A percentile compares a stretch with the other conserved stretches of the same genome.
Evolutionary conservation across 2,113 vertebrate species (phyloP).

Genomic region (Mobula hypostoma): DNA sequence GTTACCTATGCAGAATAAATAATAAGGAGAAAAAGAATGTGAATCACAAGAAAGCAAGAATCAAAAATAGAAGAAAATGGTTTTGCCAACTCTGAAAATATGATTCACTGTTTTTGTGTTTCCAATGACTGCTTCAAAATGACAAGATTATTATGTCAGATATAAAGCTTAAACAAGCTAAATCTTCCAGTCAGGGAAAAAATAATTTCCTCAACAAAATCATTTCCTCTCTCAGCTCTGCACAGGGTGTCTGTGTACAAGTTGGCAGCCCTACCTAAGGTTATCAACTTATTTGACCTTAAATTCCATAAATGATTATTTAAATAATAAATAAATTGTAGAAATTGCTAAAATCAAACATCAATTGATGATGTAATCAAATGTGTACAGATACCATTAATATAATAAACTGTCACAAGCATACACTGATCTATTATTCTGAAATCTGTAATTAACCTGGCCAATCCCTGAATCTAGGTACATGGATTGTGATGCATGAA

Average conservation of each 20-base stretch:
- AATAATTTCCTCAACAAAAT: neutral
- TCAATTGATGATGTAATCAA: neutral
- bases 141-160: neutral
- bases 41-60: neutral
- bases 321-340: neutral
- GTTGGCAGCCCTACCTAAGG: neutral
- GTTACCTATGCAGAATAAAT: neutral
- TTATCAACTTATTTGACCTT: neutral
- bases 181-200: neutral
- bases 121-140: neutral
- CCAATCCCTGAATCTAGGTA: too few species aligned
- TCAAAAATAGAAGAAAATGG: neutral
- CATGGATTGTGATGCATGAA: too few species aligned
- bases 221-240: neutral
- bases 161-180: neutral
- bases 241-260: neutral
- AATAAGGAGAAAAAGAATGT: neutral
- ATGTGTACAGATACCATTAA: neutral
- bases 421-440: too few species aligned
- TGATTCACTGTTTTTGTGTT: too few species aligned
- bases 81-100: neutral
- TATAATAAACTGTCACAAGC: neutral
- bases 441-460: too few species aligned
- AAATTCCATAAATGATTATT: neutral
- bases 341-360: neutral